Conservation (phyloP, 2,888 invertebrate genomes). For the Sthenelais limicola region DNA sequence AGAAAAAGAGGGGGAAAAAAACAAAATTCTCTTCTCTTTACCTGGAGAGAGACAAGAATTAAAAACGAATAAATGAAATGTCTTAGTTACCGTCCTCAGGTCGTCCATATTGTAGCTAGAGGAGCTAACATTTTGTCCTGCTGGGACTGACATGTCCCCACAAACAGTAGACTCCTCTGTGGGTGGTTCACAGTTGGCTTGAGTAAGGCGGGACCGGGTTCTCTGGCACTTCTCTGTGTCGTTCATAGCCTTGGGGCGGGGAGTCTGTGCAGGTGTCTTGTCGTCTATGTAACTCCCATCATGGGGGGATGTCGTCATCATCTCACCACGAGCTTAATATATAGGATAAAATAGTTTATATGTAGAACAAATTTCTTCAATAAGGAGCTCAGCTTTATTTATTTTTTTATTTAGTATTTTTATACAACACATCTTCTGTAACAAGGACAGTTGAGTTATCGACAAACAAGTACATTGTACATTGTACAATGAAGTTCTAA, state of each 20-base stretch:
- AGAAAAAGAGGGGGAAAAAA: too few relatives aligned
- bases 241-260: constrained; percentile 59
- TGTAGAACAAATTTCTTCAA: too few relatives aligned
- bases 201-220: constrained; percentile 48
- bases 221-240: constrained; percentile 64
- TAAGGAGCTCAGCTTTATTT: too few relatives aligned
- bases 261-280: constrained; percentile 8
- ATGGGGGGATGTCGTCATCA: not conserved
- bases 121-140: not conserved
- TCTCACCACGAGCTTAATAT: not conserved
- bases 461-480: too few relatives aligned
- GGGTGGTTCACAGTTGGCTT: not conserved
- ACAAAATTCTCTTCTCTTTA: too few relatives aligned
- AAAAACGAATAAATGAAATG: too few relatives aligned
- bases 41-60: too few relatives aligned
- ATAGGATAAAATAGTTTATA: not conserved
- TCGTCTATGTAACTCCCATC: constrained; percentile 32
- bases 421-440: too few relatives aligned
- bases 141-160: not conserved
- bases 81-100: constrained; percentile 62
- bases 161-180: not conserved
- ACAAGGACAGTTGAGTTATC: too few relatives aligned
- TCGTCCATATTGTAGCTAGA: constrained; percentile 53
- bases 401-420: too few relatives aligned
- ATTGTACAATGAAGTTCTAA: too few relatives aligned